Base-by-base conservation (phyloP, 2,888 invertebrate species). In the Lycocerus yunnanus region DNA sequence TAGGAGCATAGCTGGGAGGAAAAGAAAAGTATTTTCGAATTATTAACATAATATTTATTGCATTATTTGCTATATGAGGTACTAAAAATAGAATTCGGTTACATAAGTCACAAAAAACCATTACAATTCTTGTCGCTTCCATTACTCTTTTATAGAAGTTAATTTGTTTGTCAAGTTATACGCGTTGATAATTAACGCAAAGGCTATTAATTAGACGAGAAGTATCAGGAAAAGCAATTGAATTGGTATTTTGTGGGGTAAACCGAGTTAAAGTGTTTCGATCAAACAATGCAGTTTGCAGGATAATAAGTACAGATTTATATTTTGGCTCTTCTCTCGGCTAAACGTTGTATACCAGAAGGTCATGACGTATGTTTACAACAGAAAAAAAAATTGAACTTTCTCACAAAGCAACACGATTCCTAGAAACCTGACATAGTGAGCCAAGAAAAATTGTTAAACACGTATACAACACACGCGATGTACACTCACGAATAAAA, bases 381-480 rank as follows among this genome's bases (percentile, higher is more conserved):
- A 66, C 72, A 71, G 72, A 70, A 80, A 80, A 85, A 85, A 86
- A 85, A 85, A 85, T 83, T 83, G 82, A 83, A 85, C 84, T 86
- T 86, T 86, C 86, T 86, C 86, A 86, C 86, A 86, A 84, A 83
- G 84, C 83, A 82, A 83, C 84, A 84, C 82, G 85, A 85, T 87
- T 87, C 86, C 85, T 83, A 85, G 86, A 86, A 86, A 84, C 84
- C 86, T 86, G 86, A 86, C 86, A 86, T 85, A 86, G 83, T 85
- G 84, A 85, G 84, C 85, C 83, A 85, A 86, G 86, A 86, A 86
- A 86, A 86, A 87, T 86, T 85, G 85, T 85, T 85, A 86, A 85
- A 85, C 85, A 85, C 84, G 84, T 84, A 83, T 81, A 83, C 80
- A 78, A 80, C 82, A 82, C 86, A 86, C 86, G 86, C 86, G 85